A percentile compares a stretch with the other conserved stretches of the same genome.
phyloP scores from a whole-genome alignment of 2,888 invertebrate species.

The Lithophane socia region DNA sequence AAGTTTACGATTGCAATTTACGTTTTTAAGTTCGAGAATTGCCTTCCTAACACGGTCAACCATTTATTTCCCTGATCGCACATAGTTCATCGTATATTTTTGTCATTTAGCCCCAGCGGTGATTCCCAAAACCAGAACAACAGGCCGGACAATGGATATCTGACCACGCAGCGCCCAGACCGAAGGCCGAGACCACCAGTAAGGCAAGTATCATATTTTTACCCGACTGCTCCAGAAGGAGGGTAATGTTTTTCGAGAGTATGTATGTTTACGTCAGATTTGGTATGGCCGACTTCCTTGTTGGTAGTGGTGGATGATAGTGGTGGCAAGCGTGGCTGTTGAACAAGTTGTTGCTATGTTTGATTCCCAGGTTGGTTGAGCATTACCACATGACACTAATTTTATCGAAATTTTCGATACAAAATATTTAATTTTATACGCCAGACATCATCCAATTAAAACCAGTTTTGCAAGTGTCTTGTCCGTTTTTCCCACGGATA shows the following conservation, averaged over 20 bases:
- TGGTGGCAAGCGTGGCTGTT: not conserved
- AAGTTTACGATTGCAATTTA: too few species aligned
- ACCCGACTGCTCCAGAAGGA: too few species aligned
- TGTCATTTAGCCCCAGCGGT: conserved; percentile 55
- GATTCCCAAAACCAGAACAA: conserved; percentile 28
- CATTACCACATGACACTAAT: too few species aligned
- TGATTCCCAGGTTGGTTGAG: not conserved
- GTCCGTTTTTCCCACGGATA: not conserved
- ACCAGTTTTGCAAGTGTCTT: not conserved
- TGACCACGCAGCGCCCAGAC: conserved; percentile 48
- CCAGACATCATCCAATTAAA: not conserved
- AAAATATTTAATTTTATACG: not conserved
- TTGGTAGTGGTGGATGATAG: too few species aligned
- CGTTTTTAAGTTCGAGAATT: too few species aligned
- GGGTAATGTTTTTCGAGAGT: too few species aligned
- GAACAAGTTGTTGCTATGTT: not conserved
- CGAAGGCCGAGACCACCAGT: conserved; percentile 55
- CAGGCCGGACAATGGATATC: conserved; percentile 47
- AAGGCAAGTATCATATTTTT: conserved; percentile 64
- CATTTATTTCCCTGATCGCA: not conserved
- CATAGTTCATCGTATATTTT: not conserved
- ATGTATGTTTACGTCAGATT: not conserved
- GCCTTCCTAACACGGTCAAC: too few species aligned
- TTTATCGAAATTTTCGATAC: not conserved
- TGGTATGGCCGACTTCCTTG: not conserved